Conservation (phyloP, 2,888 invertebrate genomes). For the Smittia aterrima region DNA sequence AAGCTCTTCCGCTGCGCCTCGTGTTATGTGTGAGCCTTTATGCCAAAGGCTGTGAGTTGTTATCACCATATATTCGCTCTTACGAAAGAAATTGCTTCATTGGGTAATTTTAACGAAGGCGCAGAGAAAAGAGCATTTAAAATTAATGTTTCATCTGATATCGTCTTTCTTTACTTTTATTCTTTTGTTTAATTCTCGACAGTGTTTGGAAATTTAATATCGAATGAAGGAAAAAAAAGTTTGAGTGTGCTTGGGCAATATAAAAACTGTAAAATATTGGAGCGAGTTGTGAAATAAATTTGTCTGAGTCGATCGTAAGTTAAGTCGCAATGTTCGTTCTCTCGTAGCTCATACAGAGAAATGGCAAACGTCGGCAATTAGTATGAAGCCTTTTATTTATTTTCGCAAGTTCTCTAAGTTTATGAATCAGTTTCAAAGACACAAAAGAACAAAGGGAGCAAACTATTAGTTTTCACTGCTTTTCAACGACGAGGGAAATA, state of each 20-base stretch:
- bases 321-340: no score
- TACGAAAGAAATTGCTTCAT: slow-evolving; percentile 31
- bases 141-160: slow-evolving; percentile 39
- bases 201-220: slow-evolving; percentile 6
- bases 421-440: no score
- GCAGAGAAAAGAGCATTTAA: slow-evolving; percentile 26
- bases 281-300: no score
- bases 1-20: background rate
- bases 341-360: no score
- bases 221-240: background rate
- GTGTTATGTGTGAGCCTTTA: background rate
- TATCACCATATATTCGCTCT: slow-evolving; percentile 27
- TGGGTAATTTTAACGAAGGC: slow-evolving; percentile 31
- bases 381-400: no score
- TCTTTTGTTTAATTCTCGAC: slow-evolving; percentile 15
- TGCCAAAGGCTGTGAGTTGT: slow-evolving; percentile 23
- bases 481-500: no score
- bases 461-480: no score
- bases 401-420: no score
- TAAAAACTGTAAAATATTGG: no score
- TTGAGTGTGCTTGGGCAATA: background rate
- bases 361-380: no score
- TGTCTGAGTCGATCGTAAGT: no score
- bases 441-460: no score
- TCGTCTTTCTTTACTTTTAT: slow-evolving; percentile 24